Conservation (phyloP, 2,888 invertebrate genomes). For the Lasioglossum calceatum region DNA sequence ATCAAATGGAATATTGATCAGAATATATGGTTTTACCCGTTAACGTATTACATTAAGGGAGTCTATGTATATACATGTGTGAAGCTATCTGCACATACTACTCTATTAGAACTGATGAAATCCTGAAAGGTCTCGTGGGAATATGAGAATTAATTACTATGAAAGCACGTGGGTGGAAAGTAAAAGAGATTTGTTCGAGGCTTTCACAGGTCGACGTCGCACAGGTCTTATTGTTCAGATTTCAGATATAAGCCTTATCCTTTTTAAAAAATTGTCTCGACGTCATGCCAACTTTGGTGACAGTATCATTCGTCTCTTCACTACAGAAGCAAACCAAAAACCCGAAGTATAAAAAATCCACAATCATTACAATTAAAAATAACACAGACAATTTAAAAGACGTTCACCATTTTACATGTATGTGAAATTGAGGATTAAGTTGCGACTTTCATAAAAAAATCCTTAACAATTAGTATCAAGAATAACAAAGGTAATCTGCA, state of each 20-base stretch:
- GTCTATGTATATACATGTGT: background rate
- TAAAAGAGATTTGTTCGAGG: background rate
- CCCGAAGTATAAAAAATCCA: background rate
- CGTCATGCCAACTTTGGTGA: background rate
- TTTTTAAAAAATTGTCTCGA: background rate
- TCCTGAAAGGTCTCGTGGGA: background rate
- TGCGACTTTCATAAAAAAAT: background rate
- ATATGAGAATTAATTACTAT: conserved; percentile 9
- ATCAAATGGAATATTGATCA: background rate
- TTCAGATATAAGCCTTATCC: background rate
- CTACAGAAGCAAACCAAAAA: background rate
- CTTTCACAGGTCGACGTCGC: background rate
- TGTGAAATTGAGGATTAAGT: background rate
- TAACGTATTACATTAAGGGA: background rate
- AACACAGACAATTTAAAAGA: background rate
- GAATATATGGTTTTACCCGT: background rate
- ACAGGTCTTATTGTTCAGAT: background rate
- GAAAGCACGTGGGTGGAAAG: background rate
- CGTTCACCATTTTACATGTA: background rate
- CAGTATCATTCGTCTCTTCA: background rate
- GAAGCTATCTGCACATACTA: background rate
- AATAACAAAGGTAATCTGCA: background rate
- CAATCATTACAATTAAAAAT: background rate
- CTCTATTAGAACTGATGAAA: conserved; percentile 11
- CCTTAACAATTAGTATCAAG: background rate